These are phyloP conservation scores for Eupelmus urozonus DNA, from an alignment of 2,888 invertebrate genomes.

Conservation along the genomic window DNA sequence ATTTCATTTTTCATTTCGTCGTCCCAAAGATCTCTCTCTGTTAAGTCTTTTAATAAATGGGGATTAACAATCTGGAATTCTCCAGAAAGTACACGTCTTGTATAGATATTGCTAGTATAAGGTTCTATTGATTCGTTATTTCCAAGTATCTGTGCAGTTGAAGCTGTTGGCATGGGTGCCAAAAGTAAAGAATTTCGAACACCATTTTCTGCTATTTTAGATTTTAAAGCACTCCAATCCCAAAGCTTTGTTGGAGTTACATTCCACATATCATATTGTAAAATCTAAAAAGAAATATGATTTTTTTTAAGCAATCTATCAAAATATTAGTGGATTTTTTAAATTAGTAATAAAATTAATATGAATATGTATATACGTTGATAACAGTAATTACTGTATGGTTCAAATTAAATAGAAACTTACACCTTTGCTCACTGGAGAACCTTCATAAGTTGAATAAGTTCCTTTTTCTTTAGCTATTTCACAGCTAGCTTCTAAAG, in stretches of 20 bases:
- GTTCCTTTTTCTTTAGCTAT: constrained; percentile 90
- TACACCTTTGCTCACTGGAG: constrained; percentile 94
- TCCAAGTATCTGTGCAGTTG: constrained; percentile 98
- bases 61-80: constrained; percentile 98
- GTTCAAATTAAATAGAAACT: constrained; percentile 69
- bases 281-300: constrained; percentile 79
- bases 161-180: constrained; percentile 99
- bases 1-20: constrained; percentile 97
- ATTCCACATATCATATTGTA: constrained; percentile 99
- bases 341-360: too few relatives aligned
- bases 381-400: too few relatives aligned
- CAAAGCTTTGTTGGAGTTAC: constrained; percentile 91
- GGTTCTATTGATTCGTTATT: constrained; percentile 99
- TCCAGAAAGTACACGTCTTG: constrained; percentile 94
- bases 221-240: constrained; percentile 92
- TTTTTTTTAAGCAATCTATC: not conserved
- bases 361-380: not conserved
- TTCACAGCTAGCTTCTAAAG: constrained; percentile 96
- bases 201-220: constrained; percentile 91
- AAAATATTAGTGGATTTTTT: constrained; percentile 1
- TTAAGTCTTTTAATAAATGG: constrained; percentile 94
- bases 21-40: constrained; percentile 94
- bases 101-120: constrained; percentile 98
- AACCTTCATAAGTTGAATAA: constrained; percentile 94
- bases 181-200: constrained; percentile 94